phyloP scores from a whole-genome alignment of 2,113 vertebrate species.

The Hylia prasina region DNA sequence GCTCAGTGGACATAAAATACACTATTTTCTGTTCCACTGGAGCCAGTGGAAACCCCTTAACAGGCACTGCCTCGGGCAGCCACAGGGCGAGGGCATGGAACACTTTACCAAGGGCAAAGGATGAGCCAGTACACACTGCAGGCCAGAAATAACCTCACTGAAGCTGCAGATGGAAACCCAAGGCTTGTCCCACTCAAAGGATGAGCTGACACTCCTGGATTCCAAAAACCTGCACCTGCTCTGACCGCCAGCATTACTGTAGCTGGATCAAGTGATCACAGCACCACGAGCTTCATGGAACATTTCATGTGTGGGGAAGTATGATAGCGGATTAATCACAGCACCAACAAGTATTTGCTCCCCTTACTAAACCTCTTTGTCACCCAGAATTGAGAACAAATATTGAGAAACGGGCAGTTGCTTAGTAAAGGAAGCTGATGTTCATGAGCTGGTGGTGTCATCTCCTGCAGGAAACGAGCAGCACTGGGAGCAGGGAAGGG shows the following conservation, averaged over 20 bases:
- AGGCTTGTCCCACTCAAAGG: not conserved
- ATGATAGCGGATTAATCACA: not conserved
- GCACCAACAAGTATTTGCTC: not conserved
- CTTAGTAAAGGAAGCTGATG: not conserved
- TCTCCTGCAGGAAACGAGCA: not conserved
- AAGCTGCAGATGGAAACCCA: not conserved
- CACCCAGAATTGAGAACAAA: not conserved
- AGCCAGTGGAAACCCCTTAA: not conserved
- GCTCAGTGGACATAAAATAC: not conserved
- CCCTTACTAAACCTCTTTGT: not conserved
- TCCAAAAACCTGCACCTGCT: not conserved
- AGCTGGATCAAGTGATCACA: not conserved
- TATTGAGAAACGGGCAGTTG: not conserved
- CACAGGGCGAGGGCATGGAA: not conserved
- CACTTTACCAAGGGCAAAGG: slow-evolving; percentile 14
- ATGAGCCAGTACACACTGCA: not conserved
- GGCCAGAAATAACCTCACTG: not conserved
- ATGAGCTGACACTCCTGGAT: not conserved
- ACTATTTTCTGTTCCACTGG: not conserved
- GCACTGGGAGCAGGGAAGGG: not conserved
- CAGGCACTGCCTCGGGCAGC: not conserved
- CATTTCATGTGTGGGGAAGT: not conserved
- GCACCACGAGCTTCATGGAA: not conserved
- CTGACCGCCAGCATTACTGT: not conserved
- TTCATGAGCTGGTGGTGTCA: not conserved